phyloP scores from a whole-genome alignment of 2,888 invertebrate species.

The Stenoptilia bipunctidactyla region DNA sequence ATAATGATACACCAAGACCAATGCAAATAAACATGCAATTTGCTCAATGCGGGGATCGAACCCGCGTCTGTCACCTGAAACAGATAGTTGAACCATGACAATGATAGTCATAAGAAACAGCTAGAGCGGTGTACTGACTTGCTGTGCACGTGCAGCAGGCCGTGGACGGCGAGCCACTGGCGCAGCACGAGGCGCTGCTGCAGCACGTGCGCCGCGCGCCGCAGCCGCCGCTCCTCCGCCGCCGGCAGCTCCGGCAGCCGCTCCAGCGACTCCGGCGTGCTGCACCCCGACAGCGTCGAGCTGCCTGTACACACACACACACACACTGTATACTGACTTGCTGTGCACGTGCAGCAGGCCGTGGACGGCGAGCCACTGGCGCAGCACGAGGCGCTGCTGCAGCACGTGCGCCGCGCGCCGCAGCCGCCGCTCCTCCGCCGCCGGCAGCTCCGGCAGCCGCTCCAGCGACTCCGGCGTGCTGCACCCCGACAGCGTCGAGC shows the following conservation, averaged over 20 bases:
- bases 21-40: too few relatives aligned
- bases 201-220: constrained; percentile 53
- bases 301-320: background rate
- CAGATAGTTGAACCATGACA: too few relatives aligned
- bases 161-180: constrained; percentile 85
- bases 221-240: background rate
- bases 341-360: constrained; percentile 80
- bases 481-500: background rate
- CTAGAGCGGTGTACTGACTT: constrained; percentile 71
- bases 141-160: constrained; percentile 79
- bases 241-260: background rate
- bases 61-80: too few relatives aligned
- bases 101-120: too few relatives aligned
- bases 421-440: background rate
- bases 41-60: too few relatives aligned
- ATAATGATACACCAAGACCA: too few relatives aligned
- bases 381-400: constrained; percentile 86
- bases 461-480: background rate
- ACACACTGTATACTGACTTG: constrained; percentile 70
- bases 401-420: constrained; percentile 52
- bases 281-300: background rate
- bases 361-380: constrained; percentile 86
- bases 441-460: background rate
- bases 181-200: constrained; percentile 88
- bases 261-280: background rate